Evolutionary conservation across 2,888 invertebrate species (phyloP), one percentile per base, ranked within the genome.

Genomic region (Andrena fulva): DNA sequence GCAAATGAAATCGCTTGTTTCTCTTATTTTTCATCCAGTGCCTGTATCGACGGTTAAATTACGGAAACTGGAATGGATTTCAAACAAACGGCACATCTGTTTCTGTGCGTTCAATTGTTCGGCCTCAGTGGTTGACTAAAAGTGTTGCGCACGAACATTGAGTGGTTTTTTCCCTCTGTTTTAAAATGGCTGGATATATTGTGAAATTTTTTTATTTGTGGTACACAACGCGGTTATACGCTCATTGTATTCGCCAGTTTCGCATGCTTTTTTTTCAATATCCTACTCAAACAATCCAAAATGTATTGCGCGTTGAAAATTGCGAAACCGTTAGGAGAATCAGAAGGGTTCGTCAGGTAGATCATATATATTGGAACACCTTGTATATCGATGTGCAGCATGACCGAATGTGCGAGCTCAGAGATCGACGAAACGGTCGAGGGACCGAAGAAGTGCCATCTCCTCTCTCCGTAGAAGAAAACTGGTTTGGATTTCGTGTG

Each of bases 401-500:
- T 16, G 56, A 27, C 29, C 42, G 67, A 74, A 69, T 16, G 73
- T 72, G 54, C 59, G 52, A 71, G 33, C 69, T 42, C 24, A 24
- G 27, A 68, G 63, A 85, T 77, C 59, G 68, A 78, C 68, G 75
- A 73, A 85, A 80, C 66, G 70, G 27, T 74, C 27, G 29, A 33
- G 60, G 62, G 60, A 77, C 20, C 33, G 54, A 56, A 63, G 81
- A 80, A 60, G 66, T 77, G 77, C 74, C 68, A 75, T 81, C 79
- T 77, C 69, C 70, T 59, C 77, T 68, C 76, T 71, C 66, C 66
- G 50, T 67, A 66, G 50, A 78, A 77, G 81, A 80, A 80, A 85
- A 82, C 85, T 87, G 82, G 77, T 87, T 87, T 84, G 81, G 69
- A 85, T 87, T 82, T 87, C 66, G 77, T 78, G 74, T 20, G 42